Conservation (phyloP, 2,888 invertebrate genomes). For the Chesias legatella region DNA sequence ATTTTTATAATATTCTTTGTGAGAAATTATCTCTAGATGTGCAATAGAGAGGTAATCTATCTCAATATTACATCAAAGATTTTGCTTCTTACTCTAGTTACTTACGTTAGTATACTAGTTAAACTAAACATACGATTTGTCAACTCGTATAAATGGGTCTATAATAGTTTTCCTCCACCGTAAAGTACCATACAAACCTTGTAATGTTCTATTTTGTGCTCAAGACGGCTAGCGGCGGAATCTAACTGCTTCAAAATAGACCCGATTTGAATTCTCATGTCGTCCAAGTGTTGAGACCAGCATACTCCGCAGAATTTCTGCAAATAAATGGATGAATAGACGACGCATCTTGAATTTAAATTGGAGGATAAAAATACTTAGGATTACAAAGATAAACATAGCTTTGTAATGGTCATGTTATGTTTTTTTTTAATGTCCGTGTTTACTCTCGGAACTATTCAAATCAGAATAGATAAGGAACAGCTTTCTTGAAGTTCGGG, state of each 20-base stretch:
- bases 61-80: no score
- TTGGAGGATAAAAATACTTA: conserved; percentile 1
- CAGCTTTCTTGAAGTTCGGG: no score
- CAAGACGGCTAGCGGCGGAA: conserved; percentile 70
- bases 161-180: conserved; percentile 12
- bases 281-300: conserved; percentile 81
- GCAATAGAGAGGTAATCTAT: no score
- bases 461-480: no score
- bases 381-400: no score
- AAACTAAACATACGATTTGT: conserved; percentile 1
- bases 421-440: no score
- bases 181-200: conserved; percentile 51
- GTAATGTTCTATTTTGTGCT: conserved; percentile 79
- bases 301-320: conserved; percentile 82
- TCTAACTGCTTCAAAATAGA: conserved; percentile 79
- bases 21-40: no score
- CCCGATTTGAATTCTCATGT: conserved; percentile 78
- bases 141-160: not conserved
- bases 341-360: conserved; percentile 16
- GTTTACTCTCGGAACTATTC: no score
- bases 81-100: not conserved
- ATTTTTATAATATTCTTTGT: no score
- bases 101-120: no score
- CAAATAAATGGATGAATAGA: conserved; percentile 29
- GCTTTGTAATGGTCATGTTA: no score